Evolutionary conservation across 2,113 vertebrate genomes (phyloP).

Genomic region (Arvicanthis niloticus): DNA sequence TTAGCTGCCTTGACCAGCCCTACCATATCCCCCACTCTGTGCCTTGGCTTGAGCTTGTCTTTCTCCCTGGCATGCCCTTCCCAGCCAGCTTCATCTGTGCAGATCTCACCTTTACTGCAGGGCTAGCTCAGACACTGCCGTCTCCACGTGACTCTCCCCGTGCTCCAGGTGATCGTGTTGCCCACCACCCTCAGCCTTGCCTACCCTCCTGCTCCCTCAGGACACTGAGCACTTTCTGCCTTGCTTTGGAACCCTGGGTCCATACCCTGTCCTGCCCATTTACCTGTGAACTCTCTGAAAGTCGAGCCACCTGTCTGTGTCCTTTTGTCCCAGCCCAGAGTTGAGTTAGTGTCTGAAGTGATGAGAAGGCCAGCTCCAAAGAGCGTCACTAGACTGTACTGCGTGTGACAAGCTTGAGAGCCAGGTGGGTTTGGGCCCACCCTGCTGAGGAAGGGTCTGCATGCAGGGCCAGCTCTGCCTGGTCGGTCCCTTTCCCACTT

Average conservation of each 20-base stretch:
- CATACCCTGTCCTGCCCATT: background rate
- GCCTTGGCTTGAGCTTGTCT: slow-evolving; percentile 53
- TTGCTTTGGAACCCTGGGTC: slow-evolving; percentile 41
- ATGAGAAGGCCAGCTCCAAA: slow-evolving; percentile 7
- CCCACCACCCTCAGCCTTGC: background rate
- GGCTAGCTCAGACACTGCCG: slow-evolving; percentile 45
- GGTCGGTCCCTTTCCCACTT: background rate
- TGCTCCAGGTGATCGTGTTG: background rate
- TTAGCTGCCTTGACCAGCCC: slow-evolving; percentile 53
- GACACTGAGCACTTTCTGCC: slow-evolving; percentile 61
- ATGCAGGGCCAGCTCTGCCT: background rate
- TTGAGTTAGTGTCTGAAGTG: background rate
- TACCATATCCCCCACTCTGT: slow-evolving; percentile 35
- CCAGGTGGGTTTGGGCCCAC: background rate
- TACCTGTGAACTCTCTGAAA: background rate
- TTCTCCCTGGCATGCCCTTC: background rate
- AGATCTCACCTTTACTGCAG: background rate
- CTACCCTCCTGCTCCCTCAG: slow-evolving; percentile 21
- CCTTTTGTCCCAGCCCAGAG: background rate
- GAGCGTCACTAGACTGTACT: background rate
- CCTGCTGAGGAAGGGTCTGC: background rate
- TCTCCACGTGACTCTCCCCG: background rate
- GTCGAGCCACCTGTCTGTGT: background rate
- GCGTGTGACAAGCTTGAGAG: slow-evolving; percentile 30
- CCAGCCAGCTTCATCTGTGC: background rate